Conservation (phyloP, 2,888 invertebrate species). For the Rhamnusium bicolor region DNA sequence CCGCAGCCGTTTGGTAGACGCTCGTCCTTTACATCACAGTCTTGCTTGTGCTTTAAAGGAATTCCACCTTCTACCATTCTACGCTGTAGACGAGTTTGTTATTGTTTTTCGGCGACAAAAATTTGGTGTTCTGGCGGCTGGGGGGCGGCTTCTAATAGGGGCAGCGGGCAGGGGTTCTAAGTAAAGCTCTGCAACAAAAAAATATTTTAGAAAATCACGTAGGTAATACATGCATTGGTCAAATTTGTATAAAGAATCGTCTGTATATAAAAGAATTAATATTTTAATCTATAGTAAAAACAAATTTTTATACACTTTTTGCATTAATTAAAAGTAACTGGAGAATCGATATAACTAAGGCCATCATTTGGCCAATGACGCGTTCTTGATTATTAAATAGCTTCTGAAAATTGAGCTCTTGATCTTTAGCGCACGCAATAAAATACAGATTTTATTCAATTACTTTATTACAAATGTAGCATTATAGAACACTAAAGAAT, state of each 20-base stretch:
- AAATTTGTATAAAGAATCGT: too few relatives aligned
- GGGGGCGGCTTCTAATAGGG: constrained; percentile 66
- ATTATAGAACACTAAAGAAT: too few relatives aligned
- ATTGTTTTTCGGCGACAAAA: constrained; percentile 53
- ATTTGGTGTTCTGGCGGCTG: constrained; percentile 46
- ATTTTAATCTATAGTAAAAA: neutral
- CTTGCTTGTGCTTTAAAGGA: constrained; percentile 80
- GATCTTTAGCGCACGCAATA: neutral
- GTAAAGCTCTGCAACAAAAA: constrained; percentile 63
- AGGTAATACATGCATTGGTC: too few relatives aligned
- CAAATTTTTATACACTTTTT: neutral
- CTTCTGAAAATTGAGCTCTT: neutral
- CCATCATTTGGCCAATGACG: constrained; percentile 9
- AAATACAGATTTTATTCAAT: neutral
- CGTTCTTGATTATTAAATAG: neutral
- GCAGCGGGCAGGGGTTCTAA: constrained; percentile 64
- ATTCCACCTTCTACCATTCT: constrained; percentile 95
- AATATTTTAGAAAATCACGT: too few relatives aligned
- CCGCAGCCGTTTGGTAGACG: constrained; percentile 84
- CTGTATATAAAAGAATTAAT: too few relatives aligned
- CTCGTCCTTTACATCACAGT: constrained; percentile 92
- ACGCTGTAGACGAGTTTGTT: constrained; percentile 70
- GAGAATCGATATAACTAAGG: neutral
- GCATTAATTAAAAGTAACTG: neutral
- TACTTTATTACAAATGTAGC: neutral